Base-by-base conservation (phyloP, 2,797 vertebrate genomes). In the Loriculus beryllinus region DNA sequence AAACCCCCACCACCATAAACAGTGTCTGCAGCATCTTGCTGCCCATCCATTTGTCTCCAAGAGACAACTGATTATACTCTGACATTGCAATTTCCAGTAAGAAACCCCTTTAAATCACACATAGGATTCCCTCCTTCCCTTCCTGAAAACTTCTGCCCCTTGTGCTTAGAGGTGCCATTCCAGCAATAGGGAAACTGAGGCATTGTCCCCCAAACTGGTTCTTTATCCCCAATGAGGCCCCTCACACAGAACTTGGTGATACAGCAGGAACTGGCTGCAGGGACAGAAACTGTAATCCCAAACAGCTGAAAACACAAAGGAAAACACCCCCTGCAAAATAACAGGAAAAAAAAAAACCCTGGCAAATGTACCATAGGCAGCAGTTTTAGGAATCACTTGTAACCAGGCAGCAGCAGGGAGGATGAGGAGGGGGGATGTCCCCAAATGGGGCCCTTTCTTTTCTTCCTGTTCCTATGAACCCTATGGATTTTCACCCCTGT, bases 401-500 rank as follows among this genome's bases (percentile, higher is more conserved):
- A 79, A 60, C 14, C 37, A 74, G 39, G 18, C 68, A 85, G 76
- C 48, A 70, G 39, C 56, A 37, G 40, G 20, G 42, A 74, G 39
- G 9, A 14, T 92, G n/a, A 21, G 6, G 25, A 3, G 1, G 37
- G 8, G 0, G 0, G 16, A 59, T 86, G 48, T 45, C 69, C 29
- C 23, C 20, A 83, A 12, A 78, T 20, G 65, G 28, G 49, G 72
- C 72, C 69, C 62, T 91, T 86, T 88, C 37, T 60, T 91, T 85
- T 89, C 54, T 69, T 84, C 35, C 18, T 39, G 6, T 49, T 92
- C 77, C 63, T 91, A 51, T 18, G 51, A n/a, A n/a, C 8, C 51
- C 51, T n/a, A 74, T 26, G 14, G 48, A 17, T 94, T 95, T 96
- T 95, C 92, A 95, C 92, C 94, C 70, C 78, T 82, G 29, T 92